A percentile compares a stretch with the other conserved stretches of the same genome.
Conservation (phyloP, 2,113 vertebrate genomes). For the Hydropotes inermis region DNA sequence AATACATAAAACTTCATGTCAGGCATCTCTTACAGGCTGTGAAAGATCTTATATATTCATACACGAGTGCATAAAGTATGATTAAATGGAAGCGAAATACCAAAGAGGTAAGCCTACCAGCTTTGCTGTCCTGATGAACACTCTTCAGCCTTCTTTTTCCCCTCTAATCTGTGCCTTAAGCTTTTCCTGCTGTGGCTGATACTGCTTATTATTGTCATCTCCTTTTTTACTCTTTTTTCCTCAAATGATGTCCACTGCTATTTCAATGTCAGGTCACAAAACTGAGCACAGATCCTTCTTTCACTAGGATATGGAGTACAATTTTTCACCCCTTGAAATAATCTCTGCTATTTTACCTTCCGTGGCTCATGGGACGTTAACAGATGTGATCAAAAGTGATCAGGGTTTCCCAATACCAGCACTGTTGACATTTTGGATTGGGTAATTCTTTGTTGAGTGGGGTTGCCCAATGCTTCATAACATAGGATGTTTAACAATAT, state of each 20-base stretch:
- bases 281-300: neutral
- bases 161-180: neutral
- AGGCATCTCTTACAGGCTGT: neutral
- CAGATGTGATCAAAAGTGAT: neutral
- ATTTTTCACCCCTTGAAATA: neutral
- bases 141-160: neutral
- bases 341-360: fast-evolving
- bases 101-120: neutral
- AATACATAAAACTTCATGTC: neutral
- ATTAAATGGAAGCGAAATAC: neutral
- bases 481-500: neutral
- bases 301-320: neutral
- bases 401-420: neutral
- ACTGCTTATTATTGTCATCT: neutral
- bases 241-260: neutral
- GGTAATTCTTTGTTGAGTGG: neutral
- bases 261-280: neutral
- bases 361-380: neutral
- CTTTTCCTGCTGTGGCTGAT: neutral
- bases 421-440: neutral
- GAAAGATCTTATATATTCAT: neutral
- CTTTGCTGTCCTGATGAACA: neutral
- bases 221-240: neutral
- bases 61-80: neutral
- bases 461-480: neutral